These are phyloP conservation scores for Garrulus glandarius DNA, from an alignment of 2,797 vertebrate species.

Conservation along the genomic window DNA sequence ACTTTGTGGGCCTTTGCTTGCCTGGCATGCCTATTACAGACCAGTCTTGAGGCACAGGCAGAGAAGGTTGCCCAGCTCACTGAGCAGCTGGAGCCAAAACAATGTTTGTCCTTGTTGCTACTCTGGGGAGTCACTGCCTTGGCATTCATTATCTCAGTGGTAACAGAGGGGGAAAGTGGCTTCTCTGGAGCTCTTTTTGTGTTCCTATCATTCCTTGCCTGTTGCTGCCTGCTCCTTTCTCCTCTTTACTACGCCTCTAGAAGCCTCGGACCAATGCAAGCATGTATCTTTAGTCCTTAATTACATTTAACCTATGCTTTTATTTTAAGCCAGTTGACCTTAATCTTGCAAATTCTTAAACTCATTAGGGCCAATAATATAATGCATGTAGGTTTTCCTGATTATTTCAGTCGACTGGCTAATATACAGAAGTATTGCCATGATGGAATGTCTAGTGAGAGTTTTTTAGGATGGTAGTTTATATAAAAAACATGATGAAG, in stretches of 20 bases:
- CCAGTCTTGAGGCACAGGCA: not conserved
- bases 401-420: not conserved
- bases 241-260: not conserved
- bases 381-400: not conserved
- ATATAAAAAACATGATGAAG: not conserved
- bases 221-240: not conserved
- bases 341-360: slow-evolving; percentile 16
- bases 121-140: not conserved
- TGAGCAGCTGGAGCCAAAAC: not conserved
- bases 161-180: not conserved
- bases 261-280: not conserved
- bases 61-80: not conserved
- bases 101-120: not conserved
- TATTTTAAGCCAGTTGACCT: slow-evolving; percentile 13
- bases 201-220: not conserved
- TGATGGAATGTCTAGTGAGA: not conserved
- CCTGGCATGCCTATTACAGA: not conserved
- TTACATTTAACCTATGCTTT: not conserved
- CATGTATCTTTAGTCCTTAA: not conserved
- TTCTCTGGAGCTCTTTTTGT: not conserved
- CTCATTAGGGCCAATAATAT: not conserved
- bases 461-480: not conserved
- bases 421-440: not conserved
- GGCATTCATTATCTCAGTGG: not conserved
- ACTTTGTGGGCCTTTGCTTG: not conserved